These are phyloP conservation scores for Aythya fuligula DNA, from an alignment of 2,797 vertebrate genomes.

Conservation along the genomic window DNA sequence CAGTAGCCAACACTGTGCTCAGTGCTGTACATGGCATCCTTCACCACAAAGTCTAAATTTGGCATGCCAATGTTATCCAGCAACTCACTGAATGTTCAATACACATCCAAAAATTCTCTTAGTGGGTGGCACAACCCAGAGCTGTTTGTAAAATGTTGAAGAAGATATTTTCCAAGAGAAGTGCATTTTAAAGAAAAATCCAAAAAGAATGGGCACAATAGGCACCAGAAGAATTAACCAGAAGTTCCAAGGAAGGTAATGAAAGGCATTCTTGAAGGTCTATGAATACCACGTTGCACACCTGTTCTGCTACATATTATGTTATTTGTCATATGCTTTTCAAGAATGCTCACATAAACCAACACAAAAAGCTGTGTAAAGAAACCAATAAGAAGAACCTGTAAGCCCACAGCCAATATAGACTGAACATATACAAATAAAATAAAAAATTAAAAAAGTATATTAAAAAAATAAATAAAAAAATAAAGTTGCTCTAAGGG, in stretches of 20 bases:
- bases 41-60: neutral
- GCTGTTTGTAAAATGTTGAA: neutral
- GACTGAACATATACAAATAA: neutral
- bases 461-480: neutral
- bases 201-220: neutral
- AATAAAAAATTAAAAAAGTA: neutral
- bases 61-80: neutral
- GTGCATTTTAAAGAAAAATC: neutral
- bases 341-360: neutral
- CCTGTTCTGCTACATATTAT: neutral
- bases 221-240: neutral
- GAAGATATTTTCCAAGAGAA: neutral
- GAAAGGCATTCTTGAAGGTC: neutral
- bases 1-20: conserved; percentile 3
- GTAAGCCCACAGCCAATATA: neutral
- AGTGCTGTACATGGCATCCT: neutral
- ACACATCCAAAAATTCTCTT: neutral
- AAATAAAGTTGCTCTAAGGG: neutral
- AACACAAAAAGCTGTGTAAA: neutral
- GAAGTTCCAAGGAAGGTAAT: neutral
- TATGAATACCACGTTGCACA: neutral
- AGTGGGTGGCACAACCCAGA: conserved; percentile 3
- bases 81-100: neutral
- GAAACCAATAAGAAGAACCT: neutral
- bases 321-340: neutral